These are phyloP conservation scores for Melanerpes formicivorus DNA, from an alignment of 2,113 vertebrate species.

Conservation along the genomic window DNA sequence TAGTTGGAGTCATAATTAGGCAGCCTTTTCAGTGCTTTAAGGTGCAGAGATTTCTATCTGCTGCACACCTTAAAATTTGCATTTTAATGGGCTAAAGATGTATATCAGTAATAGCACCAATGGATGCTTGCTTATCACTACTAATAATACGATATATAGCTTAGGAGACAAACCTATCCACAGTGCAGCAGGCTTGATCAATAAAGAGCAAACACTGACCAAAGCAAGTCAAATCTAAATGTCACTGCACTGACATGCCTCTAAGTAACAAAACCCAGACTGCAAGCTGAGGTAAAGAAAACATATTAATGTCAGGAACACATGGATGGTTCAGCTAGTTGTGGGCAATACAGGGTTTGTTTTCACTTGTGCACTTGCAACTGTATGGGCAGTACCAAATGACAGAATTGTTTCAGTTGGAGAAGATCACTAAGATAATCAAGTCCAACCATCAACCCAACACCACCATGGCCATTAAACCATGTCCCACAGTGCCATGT, in stretches of 20 bases:
- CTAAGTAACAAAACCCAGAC: constrained; percentile 27
- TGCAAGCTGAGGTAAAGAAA: constrained; percentile 28
- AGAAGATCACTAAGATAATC: too few relatives aligned
- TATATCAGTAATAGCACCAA: constrained; percentile 65
- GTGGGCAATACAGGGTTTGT: background rate
- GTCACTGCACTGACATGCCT: background rate
- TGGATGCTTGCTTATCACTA: constrained; percentile 38
- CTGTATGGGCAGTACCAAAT: background rate
- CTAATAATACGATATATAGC: constrained; percentile 43
- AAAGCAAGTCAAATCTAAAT: constrained; percentile 41
- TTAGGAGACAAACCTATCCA: constrained; percentile 6
- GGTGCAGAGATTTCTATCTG: constrained; percentile 66
- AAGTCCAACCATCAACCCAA: too few relatives aligned
- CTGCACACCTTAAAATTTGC: constrained; percentile 70
- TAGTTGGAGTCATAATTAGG: constrained; percentile 69
- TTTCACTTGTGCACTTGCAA: background rate
- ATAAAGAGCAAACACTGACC: constrained; percentile 24
- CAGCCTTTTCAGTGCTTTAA: constrained; percentile 41
- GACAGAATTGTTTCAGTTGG: too few relatives aligned
- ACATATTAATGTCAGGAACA: background rate
- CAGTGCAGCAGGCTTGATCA: background rate
- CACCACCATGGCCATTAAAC: too few relatives aligned
- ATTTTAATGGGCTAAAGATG: constrained; percentile 74
- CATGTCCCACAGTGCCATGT: too few relatives aligned
- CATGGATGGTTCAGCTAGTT: background rate